These are phyloP conservation scores for Nephila pilipes DNA, from an alignment of 1,140 invertebrate genomes.

Conservation along the genomic window DNA sequence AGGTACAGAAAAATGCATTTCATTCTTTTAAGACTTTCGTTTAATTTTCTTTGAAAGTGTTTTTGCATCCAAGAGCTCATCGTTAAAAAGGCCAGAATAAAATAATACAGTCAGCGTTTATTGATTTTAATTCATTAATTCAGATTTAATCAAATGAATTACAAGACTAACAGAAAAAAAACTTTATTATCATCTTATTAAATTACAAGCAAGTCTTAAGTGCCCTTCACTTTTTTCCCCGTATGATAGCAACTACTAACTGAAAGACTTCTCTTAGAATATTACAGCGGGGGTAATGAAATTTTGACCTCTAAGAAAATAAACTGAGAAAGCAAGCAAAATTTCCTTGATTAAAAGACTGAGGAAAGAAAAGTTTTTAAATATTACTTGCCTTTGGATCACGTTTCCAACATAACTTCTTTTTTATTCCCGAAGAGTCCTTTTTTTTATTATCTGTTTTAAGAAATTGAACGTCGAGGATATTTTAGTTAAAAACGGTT, in stretches of 20 bases:
- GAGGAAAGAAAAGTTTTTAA: background rate
- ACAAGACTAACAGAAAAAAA: background rate
- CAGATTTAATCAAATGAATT: constrained; percentile 32
- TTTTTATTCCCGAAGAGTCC: background rate
- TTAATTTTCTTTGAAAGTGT: background rate
- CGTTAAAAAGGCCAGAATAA: background rate
- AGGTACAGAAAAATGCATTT: no score
- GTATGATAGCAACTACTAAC: background rate
- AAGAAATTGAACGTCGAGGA: background rate
- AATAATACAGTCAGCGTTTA: background rate
- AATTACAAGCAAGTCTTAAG: constrained; percentile 30
- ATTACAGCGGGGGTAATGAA: constrained; percentile 2
- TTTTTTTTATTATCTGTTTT: background rate
- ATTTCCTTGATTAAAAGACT: constrained; percentile 29
- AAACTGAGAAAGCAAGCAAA: constrained; percentile 5
- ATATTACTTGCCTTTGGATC: background rate
- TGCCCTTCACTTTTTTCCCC: background rate
- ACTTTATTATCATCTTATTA: constrained; percentile 38
- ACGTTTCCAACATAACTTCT: background rate
- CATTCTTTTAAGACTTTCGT: background rate
- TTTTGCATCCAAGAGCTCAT: no score
- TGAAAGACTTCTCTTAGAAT: constrained; percentile 20
- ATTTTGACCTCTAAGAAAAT: constrained; percentile 23
- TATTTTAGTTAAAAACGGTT: background rate
- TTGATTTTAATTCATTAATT: constrained; percentile 36